Conservation (phyloP, 2,888 invertebrate genomes). For the Aphrophora alni region DNA sequence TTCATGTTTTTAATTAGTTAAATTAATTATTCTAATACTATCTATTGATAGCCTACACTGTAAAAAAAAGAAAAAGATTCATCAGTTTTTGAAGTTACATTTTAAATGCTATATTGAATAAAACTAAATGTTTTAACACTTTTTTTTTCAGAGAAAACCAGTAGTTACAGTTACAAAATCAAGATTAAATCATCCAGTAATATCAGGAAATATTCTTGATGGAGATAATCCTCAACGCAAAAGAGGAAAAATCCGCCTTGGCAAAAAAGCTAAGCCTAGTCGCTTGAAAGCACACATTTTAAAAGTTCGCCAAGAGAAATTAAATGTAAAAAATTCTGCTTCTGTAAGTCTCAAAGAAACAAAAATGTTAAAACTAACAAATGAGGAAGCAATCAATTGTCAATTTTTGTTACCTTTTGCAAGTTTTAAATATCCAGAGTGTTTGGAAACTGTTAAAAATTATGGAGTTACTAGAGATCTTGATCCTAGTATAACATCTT, state of each 20-base stretch:
- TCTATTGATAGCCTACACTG: too few relatives aligned
- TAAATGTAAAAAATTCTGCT: constrained; percentile 17
- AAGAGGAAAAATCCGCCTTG: constrained; percentile 40
- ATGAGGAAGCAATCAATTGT: not conserved
- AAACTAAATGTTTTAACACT: too few relatives aligned
- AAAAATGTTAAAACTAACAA: not conserved
- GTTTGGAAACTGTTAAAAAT: not conserved
- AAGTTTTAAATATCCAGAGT: not conserved
- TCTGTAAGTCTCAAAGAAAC: not conserved
- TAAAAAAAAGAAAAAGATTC: too few relatives aligned
- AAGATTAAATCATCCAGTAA: not conserved
- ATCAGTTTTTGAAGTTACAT: too few relatives aligned
- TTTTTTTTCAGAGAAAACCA: not conserved
- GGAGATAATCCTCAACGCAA: constrained; percentile 39
- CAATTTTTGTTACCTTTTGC: not conserved
- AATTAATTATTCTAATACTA: too few relatives aligned
- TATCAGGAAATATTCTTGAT: constrained; percentile 42
- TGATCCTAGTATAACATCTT: not conserved
- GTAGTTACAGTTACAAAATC: not conserved
- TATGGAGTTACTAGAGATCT: not conserved
- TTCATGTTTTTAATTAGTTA: too few relatives aligned
- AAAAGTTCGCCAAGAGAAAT: constrained; percentile 21
- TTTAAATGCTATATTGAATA: too few relatives aligned
- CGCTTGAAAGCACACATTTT: constrained; percentile 38
- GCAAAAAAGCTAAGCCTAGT: constrained; percentile 33